Evolutionary conservation across 2,113 vertebrate species (phyloP).

Genomic region (Saccopteryx bilineata): DNA sequence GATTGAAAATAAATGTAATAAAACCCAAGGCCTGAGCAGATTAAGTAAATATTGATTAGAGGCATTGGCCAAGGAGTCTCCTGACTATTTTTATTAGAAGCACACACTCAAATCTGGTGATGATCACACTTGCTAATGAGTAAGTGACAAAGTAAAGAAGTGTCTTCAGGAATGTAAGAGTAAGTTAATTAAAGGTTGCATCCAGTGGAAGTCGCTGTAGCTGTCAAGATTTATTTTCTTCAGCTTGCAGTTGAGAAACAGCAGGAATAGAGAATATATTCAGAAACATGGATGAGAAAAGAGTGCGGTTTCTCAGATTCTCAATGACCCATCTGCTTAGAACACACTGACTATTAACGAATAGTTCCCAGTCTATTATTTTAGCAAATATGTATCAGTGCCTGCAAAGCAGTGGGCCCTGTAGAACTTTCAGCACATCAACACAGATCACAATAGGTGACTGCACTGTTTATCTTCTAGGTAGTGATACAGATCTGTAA

Average conservation of each 20-base stretch:
- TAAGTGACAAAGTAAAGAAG: slow-evolving; percentile 59
- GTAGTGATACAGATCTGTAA: background rate
- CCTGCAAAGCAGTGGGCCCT: background rate
- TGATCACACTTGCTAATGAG: slow-evolving; percentile 69
- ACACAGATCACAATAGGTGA: background rate
- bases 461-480: background rate
- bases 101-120: background rate
- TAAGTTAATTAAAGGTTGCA: slow-evolving; percentile 67
- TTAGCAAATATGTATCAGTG: slow-evolving; percentile 3
- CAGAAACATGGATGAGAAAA: background rate
- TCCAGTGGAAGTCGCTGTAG: slow-evolving; percentile 32
- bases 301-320: slow-evolving; percentile 11
- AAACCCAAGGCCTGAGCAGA: background rate
- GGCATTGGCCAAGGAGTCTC: background rate
- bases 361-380: background rate
- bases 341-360: slow-evolving; percentile 28
- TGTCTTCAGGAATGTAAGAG: slow-evolving; percentile 28
- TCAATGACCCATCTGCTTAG: slow-evolving; percentile 46
- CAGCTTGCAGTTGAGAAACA: slow-evolving; percentile 50
- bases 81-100: slow-evolving; percentile 35
- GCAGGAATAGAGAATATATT: background rate
- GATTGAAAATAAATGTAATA: slow-evolving; percentile 40
- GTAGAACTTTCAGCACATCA: background rate
- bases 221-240: slow-evolving; percentile 69
- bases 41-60: slow-evolving; percentile 55